These are phyloP conservation scores for Andinoacara biseriatus DNA, from an alignment of 2,113 vertebrate species.

Conservation along the genomic window DNA sequence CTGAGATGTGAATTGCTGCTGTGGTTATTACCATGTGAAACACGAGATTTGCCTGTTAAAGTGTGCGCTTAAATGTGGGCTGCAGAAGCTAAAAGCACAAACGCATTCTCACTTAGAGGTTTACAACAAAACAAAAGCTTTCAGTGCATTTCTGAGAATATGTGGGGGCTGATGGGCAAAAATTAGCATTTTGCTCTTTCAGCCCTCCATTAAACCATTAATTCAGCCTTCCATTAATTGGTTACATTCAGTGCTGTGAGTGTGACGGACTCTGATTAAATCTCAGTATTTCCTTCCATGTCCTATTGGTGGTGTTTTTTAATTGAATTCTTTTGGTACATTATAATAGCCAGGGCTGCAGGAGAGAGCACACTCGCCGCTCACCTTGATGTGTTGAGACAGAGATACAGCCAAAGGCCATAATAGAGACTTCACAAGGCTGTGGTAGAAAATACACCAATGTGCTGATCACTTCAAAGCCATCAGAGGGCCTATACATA, in stretches of 20 bases:
- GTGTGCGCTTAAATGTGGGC: not conserved
- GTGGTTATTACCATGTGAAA: not conserved
- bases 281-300: conserved; percentile 38
- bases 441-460: conserved; percentile 48
- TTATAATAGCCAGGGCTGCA: conserved; percentile 30
- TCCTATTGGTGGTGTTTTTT: conserved; percentile 48
- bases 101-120: conserved; percentile 16
- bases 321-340: conserved; percentile 62
- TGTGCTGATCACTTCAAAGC: conserved; percentile 70
- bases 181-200: conserved; percentile 57
- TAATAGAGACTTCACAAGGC: conserved; percentile 64
- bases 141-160: conserved; percentile 27
- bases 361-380: conserved; percentile 6
- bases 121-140: conserved; percentile 25
- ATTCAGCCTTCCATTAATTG: conserved; percentile 58
- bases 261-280: conserved; percentile 51
- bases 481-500: conserved; percentile 59
- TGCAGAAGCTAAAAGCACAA: conserved; percentile 26
- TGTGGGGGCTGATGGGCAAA: conserved; percentile 11
- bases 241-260: conserved; percentile 48
- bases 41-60: not conserved
- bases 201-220: conserved; percentile 58
- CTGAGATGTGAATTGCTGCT: not conserved
- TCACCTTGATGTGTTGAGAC: conserved; percentile 68
- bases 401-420: conserved; percentile 57